Base-by-base conservation (phyloP, 2,888 invertebrate genomes). In the Lasioglossum morio region DNA sequence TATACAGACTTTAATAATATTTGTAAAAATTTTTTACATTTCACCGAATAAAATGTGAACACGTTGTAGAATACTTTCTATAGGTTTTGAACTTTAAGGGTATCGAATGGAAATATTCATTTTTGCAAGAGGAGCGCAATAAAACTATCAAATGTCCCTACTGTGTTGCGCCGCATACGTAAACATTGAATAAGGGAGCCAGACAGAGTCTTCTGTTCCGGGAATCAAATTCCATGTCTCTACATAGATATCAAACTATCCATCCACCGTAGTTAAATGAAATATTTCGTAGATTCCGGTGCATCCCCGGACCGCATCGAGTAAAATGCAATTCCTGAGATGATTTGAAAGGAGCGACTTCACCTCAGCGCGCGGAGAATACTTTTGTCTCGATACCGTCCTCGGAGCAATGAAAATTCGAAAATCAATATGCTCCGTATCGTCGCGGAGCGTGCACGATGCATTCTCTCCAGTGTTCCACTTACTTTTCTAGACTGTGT, bases 361-460 rank as follows among this genome's bases (percentile, higher is more conserved):
- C 87, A 66, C 82, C 79, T 80, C 85, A 66, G 57, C 79, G 37
- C 76, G 74, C 46, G 79, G 82, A 85, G 90, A 82, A 82, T 81
- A 88, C 80, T 90, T 88, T 90, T 86, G 85, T 76, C 75, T 76
- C 79, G 79, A 81, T 79, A 84, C 91, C 84, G 86, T 85, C 77
- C n/a, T 63, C 75, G 79, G 81, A 69, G 82, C 86, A 82, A 90
- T 86, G 90, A 90, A 89, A 90, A 90, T 91, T 91, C 90, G 86
- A 89, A 91, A 88, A 90, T 90, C 90, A 90, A 90, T 90, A 90
- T 86, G 60, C 79, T 43, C 77, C 72, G 80, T 86, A 85, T 84
- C 87, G 77, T 91, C 84, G 79, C 81, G 30, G 63, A 87, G 89
- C 83, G 82, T 84, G 82, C 82, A 78, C 80, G 79, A 80, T 70